These are phyloP conservation scores for Turnix velox DNA, from an alignment of 2,113 vertebrate species.

Conservation along the genomic window DNA sequence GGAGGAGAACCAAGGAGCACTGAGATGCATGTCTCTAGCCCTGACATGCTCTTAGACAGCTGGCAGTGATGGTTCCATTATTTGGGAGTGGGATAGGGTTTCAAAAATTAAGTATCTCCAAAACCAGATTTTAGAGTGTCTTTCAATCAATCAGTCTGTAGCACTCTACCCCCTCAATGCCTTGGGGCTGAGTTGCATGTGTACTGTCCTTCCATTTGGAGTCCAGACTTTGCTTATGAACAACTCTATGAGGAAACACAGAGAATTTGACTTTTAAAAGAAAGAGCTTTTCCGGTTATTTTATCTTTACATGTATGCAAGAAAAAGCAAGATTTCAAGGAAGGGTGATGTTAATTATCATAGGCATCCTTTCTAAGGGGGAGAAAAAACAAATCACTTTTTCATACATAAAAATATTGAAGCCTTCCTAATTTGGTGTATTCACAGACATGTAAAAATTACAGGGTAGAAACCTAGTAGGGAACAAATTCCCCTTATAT, in stretches of 20 bases:
- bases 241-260: not conserved
- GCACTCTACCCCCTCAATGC: not conserved
- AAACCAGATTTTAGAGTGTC: not conserved
- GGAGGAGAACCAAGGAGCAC: not conserved
- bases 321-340: not conserved
- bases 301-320: not conserved
- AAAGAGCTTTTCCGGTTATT: not conserved
- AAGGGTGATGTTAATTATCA: not conserved
- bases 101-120: not conserved
- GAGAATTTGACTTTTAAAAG: not conserved
- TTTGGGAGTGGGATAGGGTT: not conserved
- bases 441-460: not conserved
- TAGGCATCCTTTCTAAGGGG: not conserved
- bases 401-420: not conserved
- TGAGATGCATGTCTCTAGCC: not conserved
- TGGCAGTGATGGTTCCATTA: not conserved
- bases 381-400: rapidly evolving
- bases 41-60: not conserved
- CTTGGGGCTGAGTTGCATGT: too few relatives aligned
- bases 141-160: not conserved
- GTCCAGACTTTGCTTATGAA: not conserved
- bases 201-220: not conserved
- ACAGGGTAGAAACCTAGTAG: not conserved
- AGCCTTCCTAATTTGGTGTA: not conserved
- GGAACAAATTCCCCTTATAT: not conserved